Base-by-base conservation (phyloP, 2,888 invertebrate genomes). In the Allacma fusca region DNA sequence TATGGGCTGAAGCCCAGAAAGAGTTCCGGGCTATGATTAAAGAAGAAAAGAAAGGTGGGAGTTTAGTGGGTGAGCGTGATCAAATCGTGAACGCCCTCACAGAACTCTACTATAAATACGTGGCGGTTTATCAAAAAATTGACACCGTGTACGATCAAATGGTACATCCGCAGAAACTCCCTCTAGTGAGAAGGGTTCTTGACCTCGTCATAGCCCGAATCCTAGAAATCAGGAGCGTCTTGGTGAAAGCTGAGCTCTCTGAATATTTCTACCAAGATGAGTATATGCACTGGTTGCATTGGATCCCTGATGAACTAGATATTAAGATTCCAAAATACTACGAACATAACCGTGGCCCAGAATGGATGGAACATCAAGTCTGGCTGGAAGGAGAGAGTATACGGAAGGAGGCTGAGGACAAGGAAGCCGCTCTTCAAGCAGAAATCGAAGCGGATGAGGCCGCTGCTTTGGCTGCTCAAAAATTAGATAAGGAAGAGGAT, bases 231-330 rank as follows among this genome's bases (percentile, higher is more conserved):
- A 96, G 96, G 86, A 90, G 93, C 84, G 96, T 97, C 85, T 88
- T 97, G 81, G 94, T 96, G 0, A 93, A 94, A 84, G 89, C 96
- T 21, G 93, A 95, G 86, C 87, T 94, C 57, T 92, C 93, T 74
- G 97, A 97, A 87, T 93, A 92, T 85, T 94, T 92, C 81, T 96
- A 94, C 86, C 93, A 93, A 85, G 96, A 96, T 83, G 93, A 94
- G 21, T 68, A 70, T 50, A 40, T 77, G 29, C 79, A 79, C 34
- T 79, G 68, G 62, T 73, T 74, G n/a, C 68, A 77, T 21, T 77
- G 65, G 74, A 93, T 94, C 0, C 95, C 96, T 0, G 87, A 90
- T 13, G 92, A 94, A 84, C 89, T 90, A 0, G 94, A 94, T 83
- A 88, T 94, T 75, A 88, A 88, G 28, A 89, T 94, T 5, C 94